These are phyloP conservation scores for Danaus melanippus DNA, from an alignment of 1,140 invertebrate genomes.

Conservation along the genomic window DNA sequence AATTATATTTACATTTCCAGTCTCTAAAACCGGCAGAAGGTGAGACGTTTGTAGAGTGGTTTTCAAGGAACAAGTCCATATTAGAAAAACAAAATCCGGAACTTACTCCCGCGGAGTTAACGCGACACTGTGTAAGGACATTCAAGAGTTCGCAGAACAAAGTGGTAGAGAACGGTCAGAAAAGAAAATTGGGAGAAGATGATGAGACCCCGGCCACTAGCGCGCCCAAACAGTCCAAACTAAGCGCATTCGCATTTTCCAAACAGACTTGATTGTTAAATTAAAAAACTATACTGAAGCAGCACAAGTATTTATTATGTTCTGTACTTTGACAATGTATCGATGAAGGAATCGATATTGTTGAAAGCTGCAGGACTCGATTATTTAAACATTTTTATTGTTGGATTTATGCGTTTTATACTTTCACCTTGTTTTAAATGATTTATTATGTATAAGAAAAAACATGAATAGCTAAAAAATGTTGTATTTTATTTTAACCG, in stretches of 20 bases:
- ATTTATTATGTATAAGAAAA: neutral
- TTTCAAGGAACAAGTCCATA: slow-evolving; percentile 67
- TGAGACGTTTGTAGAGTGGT: slow-evolving; percentile 75
- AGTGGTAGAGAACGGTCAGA: slow-evolving; percentile 31
- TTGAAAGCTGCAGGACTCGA: too few species aligned
- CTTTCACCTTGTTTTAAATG: too few species aligned
- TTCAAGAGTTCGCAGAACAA: slow-evolving; percentile 67
- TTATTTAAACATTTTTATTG: too few species aligned
- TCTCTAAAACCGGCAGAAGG: slow-evolving; percentile 36
- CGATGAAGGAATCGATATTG: too few species aligned
- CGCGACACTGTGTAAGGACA: slow-evolving; percentile 68
- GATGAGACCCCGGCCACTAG: slow-evolving; percentile 32
- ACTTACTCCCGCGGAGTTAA: slow-evolving; percentile 68
- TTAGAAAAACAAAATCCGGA: slow-evolving; percentile 73
- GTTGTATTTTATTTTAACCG: slow-evolving; percentile 18
- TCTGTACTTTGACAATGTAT: too few species aligned
- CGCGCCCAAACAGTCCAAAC: slow-evolving; percentile 64
- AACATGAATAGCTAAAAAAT: neutral
- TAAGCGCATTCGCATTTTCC: slow-evolving; percentile 65
- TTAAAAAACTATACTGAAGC: neutral
- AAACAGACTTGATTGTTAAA: slow-evolving; percentile 39
- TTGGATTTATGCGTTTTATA: too few species aligned
- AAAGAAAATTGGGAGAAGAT: slow-evolving; percentile 52
- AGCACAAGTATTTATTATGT: too few species aligned
- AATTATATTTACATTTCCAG: slow-evolving; percentile 38